Conservation (phyloP, 1,140 invertebrate genomes). For the Caenorhabditis briggsae region DNA sequence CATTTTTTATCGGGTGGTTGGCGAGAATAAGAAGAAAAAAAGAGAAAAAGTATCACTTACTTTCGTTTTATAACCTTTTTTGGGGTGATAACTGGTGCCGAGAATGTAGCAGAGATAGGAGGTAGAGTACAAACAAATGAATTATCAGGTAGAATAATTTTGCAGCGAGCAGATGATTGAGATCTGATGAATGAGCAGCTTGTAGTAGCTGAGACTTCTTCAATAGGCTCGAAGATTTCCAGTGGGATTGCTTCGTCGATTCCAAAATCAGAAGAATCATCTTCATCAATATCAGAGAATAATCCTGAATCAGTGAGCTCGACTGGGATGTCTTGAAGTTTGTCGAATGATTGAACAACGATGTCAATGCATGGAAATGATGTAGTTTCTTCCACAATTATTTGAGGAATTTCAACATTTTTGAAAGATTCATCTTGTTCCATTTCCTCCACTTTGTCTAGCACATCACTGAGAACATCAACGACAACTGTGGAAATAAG, state of each 20-base stretch:
- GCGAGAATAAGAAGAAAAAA: not conserved
- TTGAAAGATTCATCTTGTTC: not conserved
- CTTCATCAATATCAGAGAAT: not conserved
- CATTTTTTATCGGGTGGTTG: constrained; percentile 6
- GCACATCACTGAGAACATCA: not conserved
- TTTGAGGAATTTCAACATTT: not conserved
- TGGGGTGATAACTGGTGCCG: constrained; percentile 10
- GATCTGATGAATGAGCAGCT: constrained; percentile 38
- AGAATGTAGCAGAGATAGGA: constrained; percentile 30
- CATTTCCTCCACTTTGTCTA: not conserved
- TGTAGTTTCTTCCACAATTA: not conserved
- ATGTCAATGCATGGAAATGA: not conserved
- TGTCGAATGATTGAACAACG: not conserved
- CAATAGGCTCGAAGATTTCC: not conserved
- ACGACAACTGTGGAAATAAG: not conserved
- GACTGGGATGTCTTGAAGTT: not conserved
- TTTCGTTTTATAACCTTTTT: constrained; percentile 45
- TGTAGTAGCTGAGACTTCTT: not conserved
- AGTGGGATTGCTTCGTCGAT: not conserved
- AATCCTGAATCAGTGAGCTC: constrained; percentile 14
- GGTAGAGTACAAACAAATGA: constrained; percentile 26
- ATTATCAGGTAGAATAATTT: constrained; percentile 13
- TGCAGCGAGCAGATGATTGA: constrained; percentile 40
- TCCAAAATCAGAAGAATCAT: not conserved
- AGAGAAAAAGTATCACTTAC: constrained; percentile 2